A percentile compares a stretch with the other conserved stretches of the same genome.
These are phyloP conservation scores for Rutpela maculata DNA, from an alignment of 2,888 invertebrate species.

Conservation along the genomic window DNA sequence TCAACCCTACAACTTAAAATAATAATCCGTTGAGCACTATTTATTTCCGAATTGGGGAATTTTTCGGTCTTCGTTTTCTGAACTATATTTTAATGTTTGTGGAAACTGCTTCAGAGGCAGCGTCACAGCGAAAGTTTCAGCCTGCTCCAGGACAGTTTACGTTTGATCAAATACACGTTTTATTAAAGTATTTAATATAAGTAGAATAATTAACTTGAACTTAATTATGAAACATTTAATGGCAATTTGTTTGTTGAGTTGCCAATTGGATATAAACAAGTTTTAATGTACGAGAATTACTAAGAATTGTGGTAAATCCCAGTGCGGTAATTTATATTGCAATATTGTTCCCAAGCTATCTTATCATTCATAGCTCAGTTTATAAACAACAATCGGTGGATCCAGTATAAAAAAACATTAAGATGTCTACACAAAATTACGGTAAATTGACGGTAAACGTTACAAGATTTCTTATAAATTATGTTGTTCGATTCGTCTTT, in stretches of 20 bases:
- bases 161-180: no score
- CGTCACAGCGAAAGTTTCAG: no score
- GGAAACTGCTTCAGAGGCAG: no score
- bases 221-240: no score
- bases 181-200: no score
- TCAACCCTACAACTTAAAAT: no score
- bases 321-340: not conserved
- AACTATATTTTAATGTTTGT: no score
- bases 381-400: not conserved
- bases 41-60: no score
- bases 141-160: no score
- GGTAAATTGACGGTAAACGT: conserved; percentile 47
- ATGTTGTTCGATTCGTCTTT: conserved; percentile 57
- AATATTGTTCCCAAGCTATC: not conserved
- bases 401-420: not conserved
- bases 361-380: not conserved
- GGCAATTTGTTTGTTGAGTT: not conserved
- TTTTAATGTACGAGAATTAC: not conserved
- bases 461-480: conserved; percentile 61
- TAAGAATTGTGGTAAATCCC: not conserved
- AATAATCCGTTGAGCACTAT: no score
- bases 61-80: no score
- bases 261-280: not conserved
- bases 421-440: conserved; percentile 24
- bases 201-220: no score